Percentiles rank a stretch among this genome's conserved stretches.
Conservation (phyloP, 2,888 invertebrate species). For the Drosophila demipolita region DNA sequence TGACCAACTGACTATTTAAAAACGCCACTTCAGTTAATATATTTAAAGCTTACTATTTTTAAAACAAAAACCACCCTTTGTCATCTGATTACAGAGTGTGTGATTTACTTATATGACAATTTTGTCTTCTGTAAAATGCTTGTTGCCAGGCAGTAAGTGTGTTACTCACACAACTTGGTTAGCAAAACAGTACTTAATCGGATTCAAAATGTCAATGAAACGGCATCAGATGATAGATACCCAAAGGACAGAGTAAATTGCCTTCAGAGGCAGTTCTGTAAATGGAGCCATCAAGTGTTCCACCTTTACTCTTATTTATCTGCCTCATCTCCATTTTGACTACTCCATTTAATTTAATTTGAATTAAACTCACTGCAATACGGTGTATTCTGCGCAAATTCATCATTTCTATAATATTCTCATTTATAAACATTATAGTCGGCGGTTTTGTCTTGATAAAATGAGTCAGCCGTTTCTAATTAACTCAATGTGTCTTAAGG, state of each 20-base stretch:
- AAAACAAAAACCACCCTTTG: not conserved
- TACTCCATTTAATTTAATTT: slow-evolving; percentile 9
- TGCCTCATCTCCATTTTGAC: not conserved
- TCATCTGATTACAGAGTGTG: not conserved
- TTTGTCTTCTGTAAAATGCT: slow-evolving; percentile 30
- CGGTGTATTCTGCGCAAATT: slow-evolving; percentile 26
- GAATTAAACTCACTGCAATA: not conserved
- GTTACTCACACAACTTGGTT: slow-evolving; percentile 14
- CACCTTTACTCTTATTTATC: not conserved
- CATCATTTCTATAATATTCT: slow-evolving; percentile 26
- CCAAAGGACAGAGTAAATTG: slow-evolving; percentile 15
- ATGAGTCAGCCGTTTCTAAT: slow-evolving; percentile 64
- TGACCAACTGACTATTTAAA: not conserved
- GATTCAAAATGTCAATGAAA: slow-evolving; percentile 39
- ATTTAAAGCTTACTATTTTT: not conserved
- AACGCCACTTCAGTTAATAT: no score
- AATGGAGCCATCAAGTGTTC: slow-evolving; percentile 10
- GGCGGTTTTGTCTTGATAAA: slow-evolving; percentile 16
- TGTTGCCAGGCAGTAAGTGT: slow-evolving; percentile 13
- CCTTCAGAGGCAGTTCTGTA: slow-evolving; percentile 10
- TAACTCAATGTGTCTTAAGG: slow-evolving; percentile 40
- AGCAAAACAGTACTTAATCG: slow-evolving; percentile 30
- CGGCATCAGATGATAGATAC: not conserved
- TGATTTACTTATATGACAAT: slow-evolving; percentile 19
- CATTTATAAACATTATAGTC: slow-evolving; percentile 37